A percentile compares a stretch with the other conserved stretches of the same genome.
These are phyloP conservation scores for Lasioglossum zephyrum DNA, from an alignment of 2,888 invertebrate species.

Conservation along the genomic window DNA sequence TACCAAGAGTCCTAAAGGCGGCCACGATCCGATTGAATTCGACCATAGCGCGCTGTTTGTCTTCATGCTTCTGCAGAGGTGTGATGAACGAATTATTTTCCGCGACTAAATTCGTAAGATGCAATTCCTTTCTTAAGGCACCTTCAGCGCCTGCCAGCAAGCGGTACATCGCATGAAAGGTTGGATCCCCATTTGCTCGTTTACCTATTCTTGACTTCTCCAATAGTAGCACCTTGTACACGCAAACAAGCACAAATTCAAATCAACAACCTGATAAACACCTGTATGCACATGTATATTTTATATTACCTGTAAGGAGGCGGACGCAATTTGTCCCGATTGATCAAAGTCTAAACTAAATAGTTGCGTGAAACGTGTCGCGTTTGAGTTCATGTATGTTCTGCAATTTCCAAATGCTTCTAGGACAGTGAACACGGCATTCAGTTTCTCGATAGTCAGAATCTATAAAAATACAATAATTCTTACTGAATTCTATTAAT, in stretches of 20 bases:
- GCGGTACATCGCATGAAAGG: conserved; percentile 89
- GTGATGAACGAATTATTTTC: conserved; percentile 93
- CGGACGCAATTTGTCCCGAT: conserved; percentile 94
- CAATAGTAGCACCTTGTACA: conserved; percentile 87
- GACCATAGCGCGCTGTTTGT: conserved; percentile 91
- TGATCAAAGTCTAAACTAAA: conserved; percentile 98
- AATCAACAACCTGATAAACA: not conserved
- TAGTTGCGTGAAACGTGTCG: conserved; percentile 96
- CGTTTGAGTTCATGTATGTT: conserved; percentile 94
- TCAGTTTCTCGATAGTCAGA: conserved; percentile 92
- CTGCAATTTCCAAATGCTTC: conserved; percentile 96
- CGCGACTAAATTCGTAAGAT: conserved; percentile 90
- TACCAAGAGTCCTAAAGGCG: conserved; percentile 90
- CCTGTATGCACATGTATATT: not conserved
- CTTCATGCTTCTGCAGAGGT: conserved; percentile 91
- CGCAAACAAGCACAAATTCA: not conserved
- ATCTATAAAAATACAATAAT: conserved; percentile 73
- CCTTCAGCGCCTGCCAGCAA: conserved; percentile 94
- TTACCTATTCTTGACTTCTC: conserved; percentile 91
- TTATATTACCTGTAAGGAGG: conserved; percentile 91
- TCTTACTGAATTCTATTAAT: not conserved
- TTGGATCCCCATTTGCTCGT: conserved; percentile 89
- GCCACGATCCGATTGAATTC: conserved; percentile 93
- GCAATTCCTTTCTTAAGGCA: conserved; percentile 91
- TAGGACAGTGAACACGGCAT: conserved; percentile 92